phyloP scores from a whole-genome alignment of 2,797 vertebrate species.

The Meda fulgida region DNA sequence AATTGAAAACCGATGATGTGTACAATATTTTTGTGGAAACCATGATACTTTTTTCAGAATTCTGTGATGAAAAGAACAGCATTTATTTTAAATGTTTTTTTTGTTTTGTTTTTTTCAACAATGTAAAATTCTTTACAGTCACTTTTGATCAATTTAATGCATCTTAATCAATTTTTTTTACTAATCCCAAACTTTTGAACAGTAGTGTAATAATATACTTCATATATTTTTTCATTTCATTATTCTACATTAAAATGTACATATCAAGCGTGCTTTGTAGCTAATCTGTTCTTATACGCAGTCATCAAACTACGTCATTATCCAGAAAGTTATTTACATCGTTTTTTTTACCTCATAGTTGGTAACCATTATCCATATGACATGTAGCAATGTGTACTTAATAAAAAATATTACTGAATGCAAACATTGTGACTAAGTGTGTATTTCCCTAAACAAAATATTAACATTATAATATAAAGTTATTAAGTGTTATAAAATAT shows the following conservation, averaged over 20 bases:
- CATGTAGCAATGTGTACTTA: slow-evolving; percentile 10
- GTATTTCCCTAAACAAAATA: not conserved
- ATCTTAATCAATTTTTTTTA: too few relatives aligned
- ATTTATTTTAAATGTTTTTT: not conserved
- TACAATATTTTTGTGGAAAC: not conserved
- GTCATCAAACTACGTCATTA: not conserved
- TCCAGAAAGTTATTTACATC: not conserved
- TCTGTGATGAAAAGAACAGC: not conserved
- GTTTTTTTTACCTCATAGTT: not conserved
- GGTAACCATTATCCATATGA: not conserved
- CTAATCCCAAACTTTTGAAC: not conserved
- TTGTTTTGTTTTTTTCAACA: not conserved
- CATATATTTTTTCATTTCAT: not conserved
- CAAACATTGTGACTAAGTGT: not conserved
- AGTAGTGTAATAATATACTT: not conserved
- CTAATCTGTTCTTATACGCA: not conserved
- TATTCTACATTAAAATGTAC: not conserved
- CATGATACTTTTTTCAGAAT: not conserved
- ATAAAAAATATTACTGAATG: not conserved
- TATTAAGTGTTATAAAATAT: not conserved
- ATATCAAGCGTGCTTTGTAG: not conserved
- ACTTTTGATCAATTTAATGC: not conserved
- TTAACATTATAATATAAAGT: not conserved
- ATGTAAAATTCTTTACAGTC: not conserved
- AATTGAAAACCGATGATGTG: not conserved